Evolutionary conservation across 2,113 vertebrate species (phyloP).

Genomic region (Myanophis thanlyinensis): DNA sequence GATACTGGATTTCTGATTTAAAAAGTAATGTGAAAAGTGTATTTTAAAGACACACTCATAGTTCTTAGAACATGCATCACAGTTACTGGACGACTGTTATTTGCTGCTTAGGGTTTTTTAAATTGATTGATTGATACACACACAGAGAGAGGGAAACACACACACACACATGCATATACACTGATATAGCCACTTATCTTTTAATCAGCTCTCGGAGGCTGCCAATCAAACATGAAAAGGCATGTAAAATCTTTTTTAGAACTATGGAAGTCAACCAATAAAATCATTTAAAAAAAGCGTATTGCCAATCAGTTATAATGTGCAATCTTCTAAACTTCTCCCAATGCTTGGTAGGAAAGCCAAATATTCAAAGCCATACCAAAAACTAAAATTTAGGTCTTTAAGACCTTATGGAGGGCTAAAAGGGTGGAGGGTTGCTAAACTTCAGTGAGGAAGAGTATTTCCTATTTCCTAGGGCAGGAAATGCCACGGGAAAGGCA

Average conservation of each 20-base stretch:
- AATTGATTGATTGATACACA: too few species aligned
- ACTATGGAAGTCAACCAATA: background rate
- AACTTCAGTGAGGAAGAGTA: too few species aligned
- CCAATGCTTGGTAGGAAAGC: too few species aligned
- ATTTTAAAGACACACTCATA: background rate
- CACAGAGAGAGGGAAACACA: too few species aligned
- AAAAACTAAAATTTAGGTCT: too few species aligned
- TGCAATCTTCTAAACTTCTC: background rate
- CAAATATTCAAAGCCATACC: too few species aligned
- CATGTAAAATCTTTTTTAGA: background rate
- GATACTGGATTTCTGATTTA: background rate
- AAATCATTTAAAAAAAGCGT: background rate
- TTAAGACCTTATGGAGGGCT: too few species aligned
- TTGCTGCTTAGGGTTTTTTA: background rate
- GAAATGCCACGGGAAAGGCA: too few species aligned
- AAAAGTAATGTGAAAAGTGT: background rate
- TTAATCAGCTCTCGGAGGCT: background rate
- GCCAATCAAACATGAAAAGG: background rate
- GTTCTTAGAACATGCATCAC: background rate
- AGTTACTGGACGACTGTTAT: background rate
- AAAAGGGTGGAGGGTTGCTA: too few species aligned
- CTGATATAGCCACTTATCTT: background rate
- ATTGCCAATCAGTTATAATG: background rate
- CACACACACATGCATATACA: background rate
- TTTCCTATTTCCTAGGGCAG: too few species aligned